phyloP scores from a whole-genome alignment of 2,113 vertebrate species.

The Nematolebias whitei region DNA sequence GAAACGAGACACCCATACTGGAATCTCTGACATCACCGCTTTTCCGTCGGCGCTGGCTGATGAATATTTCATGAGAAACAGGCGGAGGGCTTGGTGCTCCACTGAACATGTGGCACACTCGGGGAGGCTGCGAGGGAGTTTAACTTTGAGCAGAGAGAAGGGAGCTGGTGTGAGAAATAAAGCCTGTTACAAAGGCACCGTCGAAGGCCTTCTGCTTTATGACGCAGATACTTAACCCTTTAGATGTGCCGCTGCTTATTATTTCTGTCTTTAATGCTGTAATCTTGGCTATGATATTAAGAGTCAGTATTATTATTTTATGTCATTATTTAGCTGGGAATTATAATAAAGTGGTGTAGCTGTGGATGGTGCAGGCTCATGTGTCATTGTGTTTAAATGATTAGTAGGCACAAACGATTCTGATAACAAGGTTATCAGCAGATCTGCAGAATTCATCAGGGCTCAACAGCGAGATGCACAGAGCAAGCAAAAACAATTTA shows the following conservation, averaged over 20 bases:
- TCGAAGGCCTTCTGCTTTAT: constrained; percentile 18
- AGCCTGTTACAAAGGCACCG: constrained; percentile 3
- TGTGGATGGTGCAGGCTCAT: neutral
- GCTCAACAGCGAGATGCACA: neutral
- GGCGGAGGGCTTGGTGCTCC: constrained; percentile 49
- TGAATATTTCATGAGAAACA: constrained; percentile 75
- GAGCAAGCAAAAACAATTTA: no score
- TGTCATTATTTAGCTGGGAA: no score
- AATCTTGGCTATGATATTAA: constrained; percentile 23
- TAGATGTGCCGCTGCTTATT: constrained; percentile 4
- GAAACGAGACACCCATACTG: constrained; percentile 63
- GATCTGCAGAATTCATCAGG: no score
- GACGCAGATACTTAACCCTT: constrained; percentile 43
- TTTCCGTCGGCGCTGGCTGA: constrained; percentile 53
- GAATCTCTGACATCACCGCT: constrained; percentile 77
- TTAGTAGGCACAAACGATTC: no score
- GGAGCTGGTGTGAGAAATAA: constrained; percentile 31
- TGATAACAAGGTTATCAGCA: no score
- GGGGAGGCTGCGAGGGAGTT: constrained; percentile 35
- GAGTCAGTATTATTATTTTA: constrained; percentile 1
- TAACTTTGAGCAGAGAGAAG: constrained; percentile 36
- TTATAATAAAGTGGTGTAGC: neutral
- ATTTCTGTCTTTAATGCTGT: constrained; percentile 1
- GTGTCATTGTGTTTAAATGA: neutral
- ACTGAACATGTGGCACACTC: constrained; percentile 62